These are phyloP conservation scores for Pachyrhynchus sulphureomaculatus DNA, from an alignment of 1,140 invertebrate genomes.

Conservation along the genomic window DNA sequence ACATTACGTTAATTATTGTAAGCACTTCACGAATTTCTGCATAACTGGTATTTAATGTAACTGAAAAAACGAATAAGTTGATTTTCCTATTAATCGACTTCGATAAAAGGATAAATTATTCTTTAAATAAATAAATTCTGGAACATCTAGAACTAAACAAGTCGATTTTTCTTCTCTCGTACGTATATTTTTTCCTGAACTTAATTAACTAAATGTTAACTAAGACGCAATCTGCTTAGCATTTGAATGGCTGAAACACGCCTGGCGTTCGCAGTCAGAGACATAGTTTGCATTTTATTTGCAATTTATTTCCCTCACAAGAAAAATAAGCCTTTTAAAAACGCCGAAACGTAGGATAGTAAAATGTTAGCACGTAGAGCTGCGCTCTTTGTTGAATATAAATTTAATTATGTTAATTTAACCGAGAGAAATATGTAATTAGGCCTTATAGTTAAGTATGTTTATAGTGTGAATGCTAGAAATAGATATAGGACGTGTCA, in stretches of 20 bases:
- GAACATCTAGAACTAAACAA: too few relatives aligned
- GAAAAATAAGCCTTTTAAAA: constrained; percentile 9
- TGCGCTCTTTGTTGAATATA: neutral
- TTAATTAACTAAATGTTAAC: neutral
- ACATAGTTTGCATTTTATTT: constrained; percentile 5
- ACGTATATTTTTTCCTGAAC: neutral
- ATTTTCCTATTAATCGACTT: too few relatives aligned
- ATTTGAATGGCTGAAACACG: constrained; percentile 6
- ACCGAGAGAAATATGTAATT: neutral
- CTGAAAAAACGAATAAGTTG: too few relatives aligned
- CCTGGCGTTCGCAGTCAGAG: neutral
- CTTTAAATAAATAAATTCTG: too few relatives aligned
- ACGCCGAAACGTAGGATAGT: neutral
- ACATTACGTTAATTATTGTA: too few relatives aligned
- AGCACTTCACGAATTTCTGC: too few relatives aligned
- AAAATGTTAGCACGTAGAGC: constrained; percentile 1
- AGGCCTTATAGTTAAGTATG: neutral
- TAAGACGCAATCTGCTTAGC: constrained; percentile 3
- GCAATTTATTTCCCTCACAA: constrained; percentile 1
- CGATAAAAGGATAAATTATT: too few relatives aligned
- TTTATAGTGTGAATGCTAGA: neutral
- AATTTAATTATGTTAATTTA: constrained; percentile 4
- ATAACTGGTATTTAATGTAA: too few relatives aligned
- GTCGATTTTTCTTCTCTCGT: too few relatives aligned
- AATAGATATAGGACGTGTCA: too few relatives aligned